A percentile compares a stretch with the other conserved stretches of the same genome.
These are phyloP conservation scores for Spodoptera littoralis DNA, from an alignment of 2,888 invertebrate genomes.

Conservation along the genomic window DNA sequence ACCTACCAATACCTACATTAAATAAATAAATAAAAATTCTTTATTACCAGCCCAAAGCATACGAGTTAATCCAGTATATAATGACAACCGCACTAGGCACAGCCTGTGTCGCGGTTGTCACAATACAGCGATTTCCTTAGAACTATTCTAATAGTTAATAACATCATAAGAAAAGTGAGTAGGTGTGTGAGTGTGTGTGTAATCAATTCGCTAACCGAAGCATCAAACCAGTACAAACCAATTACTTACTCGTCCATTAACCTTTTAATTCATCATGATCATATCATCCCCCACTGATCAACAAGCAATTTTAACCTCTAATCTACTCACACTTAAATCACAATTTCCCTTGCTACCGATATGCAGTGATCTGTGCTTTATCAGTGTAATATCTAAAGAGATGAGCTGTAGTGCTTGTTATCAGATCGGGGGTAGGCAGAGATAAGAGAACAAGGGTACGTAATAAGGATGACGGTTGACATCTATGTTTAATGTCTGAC, in stretches of 20 bases:
- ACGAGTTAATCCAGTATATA: no score
- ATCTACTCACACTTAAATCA: background rate
- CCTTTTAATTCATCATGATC: slow-evolving; percentile 11
- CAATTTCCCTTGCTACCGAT: background rate
- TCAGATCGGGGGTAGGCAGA: background rate
- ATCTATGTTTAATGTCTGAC: no score
- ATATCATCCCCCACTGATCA: slow-evolving; percentile 1
- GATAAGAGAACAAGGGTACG: slow-evolving; percentile 23
- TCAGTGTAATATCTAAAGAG: slow-evolving; percentile 60
- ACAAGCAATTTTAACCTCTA: slow-evolving; percentile 4
- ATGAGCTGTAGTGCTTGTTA: slow-evolving; percentile 30
- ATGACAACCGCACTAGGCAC: no score
- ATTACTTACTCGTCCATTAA: slow-evolving; percentile 17
- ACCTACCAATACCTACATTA: no score
- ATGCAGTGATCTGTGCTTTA: slow-evolving; percentile 50
- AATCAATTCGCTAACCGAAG: no score
- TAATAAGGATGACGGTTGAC: slow-evolving; percentile 1
- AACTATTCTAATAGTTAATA: no score
- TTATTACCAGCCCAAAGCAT: no score
- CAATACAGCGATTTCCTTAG: no score
- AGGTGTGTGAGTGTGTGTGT: no score
- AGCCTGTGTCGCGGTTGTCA: no score
- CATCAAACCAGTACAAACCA: background rate
- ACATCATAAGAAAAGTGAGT: no score
- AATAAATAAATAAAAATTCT: no score